A percentile compares a stretch with the other conserved stretches of the same genome.
Conservation (phyloP, 2,888 invertebrate species). For the Parnassius apollo region DNA sequence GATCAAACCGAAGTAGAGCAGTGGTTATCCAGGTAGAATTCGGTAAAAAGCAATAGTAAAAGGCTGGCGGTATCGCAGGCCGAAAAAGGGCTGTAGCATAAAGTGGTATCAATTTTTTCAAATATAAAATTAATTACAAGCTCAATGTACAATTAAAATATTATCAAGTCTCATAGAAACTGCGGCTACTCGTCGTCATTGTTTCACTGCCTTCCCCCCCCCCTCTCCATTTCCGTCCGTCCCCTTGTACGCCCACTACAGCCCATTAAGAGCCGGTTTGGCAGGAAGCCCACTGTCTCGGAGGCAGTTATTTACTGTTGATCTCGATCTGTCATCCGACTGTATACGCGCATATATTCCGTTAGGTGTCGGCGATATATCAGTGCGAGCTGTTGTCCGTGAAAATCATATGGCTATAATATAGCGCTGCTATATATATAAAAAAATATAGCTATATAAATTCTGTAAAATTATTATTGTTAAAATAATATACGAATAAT, state of each 20-base stretch:
- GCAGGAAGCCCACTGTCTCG: constrained; percentile 72
- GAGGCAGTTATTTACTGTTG: constrained; percentile 69
- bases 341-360: constrained; percentile 34
- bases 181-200: constrained; percentile 18
- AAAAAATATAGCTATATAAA: too few species aligned
- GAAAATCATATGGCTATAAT: constrained; percentile 2
- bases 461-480: too few species aligned
- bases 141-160: too few species aligned
- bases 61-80: background rate
- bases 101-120: background rate
- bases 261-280: constrained; percentile 64
- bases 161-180: constrained; percentile 7
- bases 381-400: constrained; percentile 11
- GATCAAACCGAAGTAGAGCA: too few species aligned
- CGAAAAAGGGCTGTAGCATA: background rate
- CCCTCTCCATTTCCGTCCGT: constrained; percentile 31
- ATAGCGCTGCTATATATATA: too few species aligned
- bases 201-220: constrained; percentile 15
- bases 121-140: background rate
- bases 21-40: too few species aligned
- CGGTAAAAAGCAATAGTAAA: too few species aligned
- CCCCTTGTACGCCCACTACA: constrained; percentile 21
- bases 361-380: constrained; percentile 31
- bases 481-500: too few species aligned
- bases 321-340: constrained; percentile 61